These are phyloP conservation scores for Lepidocolaptes lacrymiger DNA, from an alignment of 2,797 vertebrate genomes.

Conservation along the genomic window DNA sequence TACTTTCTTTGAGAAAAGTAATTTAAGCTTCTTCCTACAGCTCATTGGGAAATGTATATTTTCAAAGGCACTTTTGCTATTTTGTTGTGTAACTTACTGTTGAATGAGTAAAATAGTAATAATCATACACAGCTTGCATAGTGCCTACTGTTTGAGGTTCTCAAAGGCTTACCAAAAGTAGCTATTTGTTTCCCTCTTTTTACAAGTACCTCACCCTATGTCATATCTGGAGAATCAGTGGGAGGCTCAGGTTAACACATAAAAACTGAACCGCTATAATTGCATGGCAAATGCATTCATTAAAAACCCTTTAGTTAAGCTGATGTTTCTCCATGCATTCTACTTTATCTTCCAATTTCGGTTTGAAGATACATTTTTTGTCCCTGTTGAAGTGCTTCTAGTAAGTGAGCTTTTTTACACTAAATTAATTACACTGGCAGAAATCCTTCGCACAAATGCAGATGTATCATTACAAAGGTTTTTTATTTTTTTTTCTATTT, in stretches of 20 bases:
- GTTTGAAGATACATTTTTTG: neutral
- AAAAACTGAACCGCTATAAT: neutral
- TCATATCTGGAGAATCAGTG: neutral
- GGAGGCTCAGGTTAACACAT: neutral
- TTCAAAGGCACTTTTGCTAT: constrained; percentile 25
- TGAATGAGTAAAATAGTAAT: constrained; percentile 24
- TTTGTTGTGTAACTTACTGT: constrained; percentile 34
- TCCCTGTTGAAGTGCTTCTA: neutral
- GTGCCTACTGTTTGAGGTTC: neutral
- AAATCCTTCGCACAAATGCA: neutral
- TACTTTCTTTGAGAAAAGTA: constrained; percentile 43
- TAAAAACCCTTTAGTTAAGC: constrained; percentile 6
- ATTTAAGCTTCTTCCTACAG: constrained; percentile 36
- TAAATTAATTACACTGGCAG: neutral
- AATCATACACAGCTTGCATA: neutral
- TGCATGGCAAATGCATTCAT: neutral
- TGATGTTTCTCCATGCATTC: neutral
- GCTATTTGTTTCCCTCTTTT: neutral
- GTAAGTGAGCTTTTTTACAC: neutral
- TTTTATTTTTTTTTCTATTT: neutral
- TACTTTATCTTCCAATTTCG: neutral
- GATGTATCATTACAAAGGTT: neutral
- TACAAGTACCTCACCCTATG: neutral
- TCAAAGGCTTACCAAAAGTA: neutral
- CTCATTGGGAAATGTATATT: constrained; percentile 16